Conservation (phyloP, 2,888 invertebrate genomes). For the Diplazon laetatorius region DNA sequence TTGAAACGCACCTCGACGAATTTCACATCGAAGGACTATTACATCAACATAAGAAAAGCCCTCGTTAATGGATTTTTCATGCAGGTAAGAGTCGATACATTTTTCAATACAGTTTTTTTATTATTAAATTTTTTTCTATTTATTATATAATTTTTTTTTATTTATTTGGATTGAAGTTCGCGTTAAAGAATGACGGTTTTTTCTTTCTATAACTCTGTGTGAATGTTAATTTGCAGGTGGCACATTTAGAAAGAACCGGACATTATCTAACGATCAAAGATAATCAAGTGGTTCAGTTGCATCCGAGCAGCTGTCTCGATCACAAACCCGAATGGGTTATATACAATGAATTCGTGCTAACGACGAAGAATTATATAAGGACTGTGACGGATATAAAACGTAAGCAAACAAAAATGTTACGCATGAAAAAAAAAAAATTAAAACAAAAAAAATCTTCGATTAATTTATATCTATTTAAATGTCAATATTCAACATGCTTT, state of each 20-base stretch:
- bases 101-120: no score
- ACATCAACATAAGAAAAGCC: slow-evolving; percentile 99
- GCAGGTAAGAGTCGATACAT: slow-evolving; percentile 89
- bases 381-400: slow-evolving; percentile 99
- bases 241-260: slow-evolving; percentile 98
- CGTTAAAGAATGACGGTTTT: no score
- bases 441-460: no score
- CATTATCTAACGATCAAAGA: slow-evolving; percentile 99
- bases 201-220: no score
- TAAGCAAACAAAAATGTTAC: slow-evolving; percentile 83
- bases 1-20: slow-evolving; percentile 97
- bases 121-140: no score
- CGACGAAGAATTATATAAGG: slow-evolving; percentile 99
- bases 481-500: no score
- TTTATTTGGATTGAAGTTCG: slow-evolving; percentile 15
- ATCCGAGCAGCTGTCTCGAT: slow-evolving; percentile 99
- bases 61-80: slow-evolving; percentile 99
- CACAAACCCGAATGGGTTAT: slow-evolving; percentile 99
- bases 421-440: no score
- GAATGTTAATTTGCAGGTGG: slow-evolving; percentile 91
- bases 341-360: slow-evolving; percentile 99
- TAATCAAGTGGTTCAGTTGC: slow-evolving; percentile 99
- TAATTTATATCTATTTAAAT: no score
- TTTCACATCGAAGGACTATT: slow-evolving; percentile 99
- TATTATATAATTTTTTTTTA: slow-evolving; percentile 17